Conservation (phyloP, 1,140 invertebrate species). For the Mycetomoellerius zeteki region DNA sequence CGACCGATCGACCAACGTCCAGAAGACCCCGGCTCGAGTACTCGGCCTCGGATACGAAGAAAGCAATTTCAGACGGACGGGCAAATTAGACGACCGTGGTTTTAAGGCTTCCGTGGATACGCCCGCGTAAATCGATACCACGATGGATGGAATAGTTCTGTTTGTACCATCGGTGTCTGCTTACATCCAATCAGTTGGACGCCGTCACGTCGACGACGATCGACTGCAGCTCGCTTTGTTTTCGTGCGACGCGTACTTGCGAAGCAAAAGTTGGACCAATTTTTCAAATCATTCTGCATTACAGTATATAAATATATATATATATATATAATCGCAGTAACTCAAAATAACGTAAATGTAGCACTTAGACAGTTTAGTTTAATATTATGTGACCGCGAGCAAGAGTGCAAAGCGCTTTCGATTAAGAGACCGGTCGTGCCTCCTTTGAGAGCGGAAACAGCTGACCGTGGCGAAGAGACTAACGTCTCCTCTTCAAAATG, state of each 20-base stretch:
- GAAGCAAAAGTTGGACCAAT: background rate
- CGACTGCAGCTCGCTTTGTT: slow-evolving; percentile 14
- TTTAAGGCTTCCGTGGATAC: slow-evolving; percentile 73
- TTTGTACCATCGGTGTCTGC: slow-evolving; percentile 57
- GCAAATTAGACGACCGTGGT: slow-evolving; percentile 73
- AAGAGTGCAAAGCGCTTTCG: background rate
- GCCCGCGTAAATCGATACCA: slow-evolving; percentile 65
- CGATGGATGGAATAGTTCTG: slow-evolving; percentile 47
- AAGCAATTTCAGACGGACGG: slow-evolving; percentile 77
- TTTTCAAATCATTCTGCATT: background rate
- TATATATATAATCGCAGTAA: background rate
- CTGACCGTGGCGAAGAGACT: slow-evolving; percentile 47
- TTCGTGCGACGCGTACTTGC: background rate
- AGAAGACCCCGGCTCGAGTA: slow-evolving; percentile 70
- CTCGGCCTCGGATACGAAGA: slow-evolving; percentile 68
- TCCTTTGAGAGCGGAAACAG: slow-evolving; percentile 56
- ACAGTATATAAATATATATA: background rate
- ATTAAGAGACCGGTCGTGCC: slow-evolving; percentile 27
- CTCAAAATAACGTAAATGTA: background rate
- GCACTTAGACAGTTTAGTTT: background rate
- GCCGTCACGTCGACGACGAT: slow-evolving; percentile 19
- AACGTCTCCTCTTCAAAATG: slow-evolving; percentile 68
- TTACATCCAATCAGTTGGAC: slow-evolving; percentile 58
- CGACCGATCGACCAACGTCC: slow-evolving; percentile 78
- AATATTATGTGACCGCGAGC: background rate